These are phyloP conservation scores for Petromus typicus DNA, from an alignment of 2,113 vertebrate genomes.

Conservation along the genomic window DNA sequence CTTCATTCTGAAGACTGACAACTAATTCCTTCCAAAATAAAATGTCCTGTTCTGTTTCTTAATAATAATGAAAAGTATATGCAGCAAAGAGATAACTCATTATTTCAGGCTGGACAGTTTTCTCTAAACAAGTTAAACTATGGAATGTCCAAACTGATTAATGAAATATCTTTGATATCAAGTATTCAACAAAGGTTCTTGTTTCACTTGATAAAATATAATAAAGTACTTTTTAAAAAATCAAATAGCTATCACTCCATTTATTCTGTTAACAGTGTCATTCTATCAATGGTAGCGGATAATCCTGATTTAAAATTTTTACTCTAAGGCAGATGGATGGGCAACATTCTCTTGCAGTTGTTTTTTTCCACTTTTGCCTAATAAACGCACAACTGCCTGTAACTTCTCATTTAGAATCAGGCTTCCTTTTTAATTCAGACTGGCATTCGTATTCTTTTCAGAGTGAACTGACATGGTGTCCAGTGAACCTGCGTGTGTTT, in stretches of 20 bases:
- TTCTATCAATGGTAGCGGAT: not conserved
- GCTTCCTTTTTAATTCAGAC: not conserved
- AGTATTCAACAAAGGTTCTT: slow-evolving; percentile 9
- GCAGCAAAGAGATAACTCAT: slow-evolving; percentile 21
- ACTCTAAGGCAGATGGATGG: not conserved
- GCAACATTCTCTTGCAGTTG: not conserved
- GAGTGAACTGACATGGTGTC: not conserved
- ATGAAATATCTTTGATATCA: not conserved
- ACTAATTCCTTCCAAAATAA: slow-evolving; percentile 11
- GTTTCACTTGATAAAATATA: slow-evolving; percentile 61
- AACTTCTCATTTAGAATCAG: not conserved
- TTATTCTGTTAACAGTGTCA: not conserved
- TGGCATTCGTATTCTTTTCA: not conserved
- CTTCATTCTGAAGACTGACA: slow-evolving; percentile 50
- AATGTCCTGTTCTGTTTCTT: slow-evolving; percentile 60
- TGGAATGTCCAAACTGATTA: not conserved
- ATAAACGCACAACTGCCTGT: not conserved
- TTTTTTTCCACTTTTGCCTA: slow-evolving; percentile 13
- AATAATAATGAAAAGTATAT: not conserved
- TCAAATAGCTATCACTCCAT: slow-evolving; percentile 6
- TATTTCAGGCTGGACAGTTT: slow-evolving; percentile 46
- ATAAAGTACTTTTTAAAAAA: slow-evolving; percentile 25
- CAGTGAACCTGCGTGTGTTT: not conserved
- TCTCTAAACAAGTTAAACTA: slow-evolving; percentile 21
- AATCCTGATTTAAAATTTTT: slow-evolving; percentile 27